A percentile compares a stretch with the other conserved stretches of the same genome.
These are phyloP conservation scores for Hozukius guyotensis DNA, from an alignment of 2,797 vertebrate genomes.

Conservation along the genomic window DNA sequence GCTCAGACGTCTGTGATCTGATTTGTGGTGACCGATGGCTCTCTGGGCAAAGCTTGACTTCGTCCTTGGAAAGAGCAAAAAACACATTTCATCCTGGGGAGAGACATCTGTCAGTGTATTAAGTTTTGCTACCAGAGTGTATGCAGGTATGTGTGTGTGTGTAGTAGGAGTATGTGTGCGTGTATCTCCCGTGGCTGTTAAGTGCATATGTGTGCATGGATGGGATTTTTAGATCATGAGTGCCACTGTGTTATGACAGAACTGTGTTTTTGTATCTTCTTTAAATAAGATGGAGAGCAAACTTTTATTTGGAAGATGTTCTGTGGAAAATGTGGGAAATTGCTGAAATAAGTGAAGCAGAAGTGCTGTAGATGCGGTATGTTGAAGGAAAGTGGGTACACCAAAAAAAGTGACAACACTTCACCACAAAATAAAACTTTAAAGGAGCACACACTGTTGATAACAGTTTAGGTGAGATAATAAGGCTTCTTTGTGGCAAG, in stretches of 20 bases:
- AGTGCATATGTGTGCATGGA: background rate
- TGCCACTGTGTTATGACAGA: background rate
- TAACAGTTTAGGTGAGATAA: background rate
- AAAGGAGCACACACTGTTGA: background rate
- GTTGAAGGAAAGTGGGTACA: background rate
- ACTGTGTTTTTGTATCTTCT: background rate
- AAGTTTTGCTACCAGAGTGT: background rate
- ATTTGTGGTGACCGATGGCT: constrained; percentile 54
- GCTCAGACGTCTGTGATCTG: constrained; percentile 39
- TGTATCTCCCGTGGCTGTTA: background rate
- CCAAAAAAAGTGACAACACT: background rate
- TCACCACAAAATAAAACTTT: background rate
- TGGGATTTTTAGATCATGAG: background rate
- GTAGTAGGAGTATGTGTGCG: background rate
- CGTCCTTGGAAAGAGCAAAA: constrained; percentile 56
- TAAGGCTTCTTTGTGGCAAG: background rate
- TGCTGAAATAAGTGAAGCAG: background rate
- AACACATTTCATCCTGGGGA: constrained; percentile 33
- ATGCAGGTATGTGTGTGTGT: background rate
- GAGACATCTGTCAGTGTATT: constrained; percentile 47
- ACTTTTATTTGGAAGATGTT: background rate
- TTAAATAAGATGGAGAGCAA: background rate
- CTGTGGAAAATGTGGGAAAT: constrained; percentile 6
- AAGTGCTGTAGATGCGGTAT: background rate
- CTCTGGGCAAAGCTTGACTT: constrained; percentile 48